Evolutionary conservation across 2,113 vertebrate species (phyloP), one percentile per base, ranked within the genome.

Genomic region (Panthera uncia): DNA sequence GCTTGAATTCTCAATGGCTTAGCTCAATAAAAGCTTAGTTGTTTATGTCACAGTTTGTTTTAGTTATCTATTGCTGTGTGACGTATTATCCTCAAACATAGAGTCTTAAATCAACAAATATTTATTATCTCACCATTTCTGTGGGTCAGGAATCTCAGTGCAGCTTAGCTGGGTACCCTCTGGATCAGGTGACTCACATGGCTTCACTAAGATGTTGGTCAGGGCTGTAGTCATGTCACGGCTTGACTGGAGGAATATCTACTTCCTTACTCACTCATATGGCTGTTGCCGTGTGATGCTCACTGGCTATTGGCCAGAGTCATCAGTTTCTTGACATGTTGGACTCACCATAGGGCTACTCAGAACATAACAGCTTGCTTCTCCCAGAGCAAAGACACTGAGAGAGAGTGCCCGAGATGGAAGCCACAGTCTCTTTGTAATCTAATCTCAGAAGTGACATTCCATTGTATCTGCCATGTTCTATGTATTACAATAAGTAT

Each of bases 1-100:
- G 25, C 19, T 61, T 92, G 73, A 85, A n/a, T 94, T 93, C 73
- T 95, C 89, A 68, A 27, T 94, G 65, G 79, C 41, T 95, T 80
- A 69, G 55, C 63, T 83, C 87, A 45, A 33, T 84, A 69, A 61
- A 36, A 69, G 6, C 65, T 85, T 84, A 84, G 25, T 66, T 92
- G 10, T 83, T 92, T 48, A 69, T 74, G 21, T 38, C 36, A 38
- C 15, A 41, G 19, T 94, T 87, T 86, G 12, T 73, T 66, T 94
- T 89, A 31, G 23, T 85, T 94, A 45, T 50, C 38, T 89, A 38
- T 87, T 66, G 31, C 38, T 94, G 19, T 4, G 14, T 61, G 63
- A 71, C 57, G n/a, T 27, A n/a, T 81, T 80, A 74, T 15, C 66
- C 13, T 25, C 55, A 89, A 82, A 36, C 16, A 29, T 16, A 65